These are phyloP conservation scores for Hucho hucho DNA, from an alignment of 2,113 vertebrate species.

Conservation along the genomic window DNA sequence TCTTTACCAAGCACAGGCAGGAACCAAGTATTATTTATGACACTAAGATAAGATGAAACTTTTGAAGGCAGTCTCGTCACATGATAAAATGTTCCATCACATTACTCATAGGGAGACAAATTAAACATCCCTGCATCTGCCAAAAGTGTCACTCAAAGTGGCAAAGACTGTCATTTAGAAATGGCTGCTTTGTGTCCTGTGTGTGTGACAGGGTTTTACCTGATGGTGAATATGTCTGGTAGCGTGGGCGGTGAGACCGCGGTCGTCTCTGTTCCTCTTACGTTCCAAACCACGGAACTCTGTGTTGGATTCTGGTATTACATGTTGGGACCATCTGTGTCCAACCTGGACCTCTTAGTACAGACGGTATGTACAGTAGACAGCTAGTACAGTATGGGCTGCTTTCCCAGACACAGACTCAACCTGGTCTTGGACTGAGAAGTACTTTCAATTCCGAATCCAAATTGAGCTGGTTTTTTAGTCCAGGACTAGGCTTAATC, in stretches of 20 bases:
- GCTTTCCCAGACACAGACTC: too few relatives aligned
- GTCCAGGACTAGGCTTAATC: too few relatives aligned
- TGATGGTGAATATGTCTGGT: conserved; percentile 66
- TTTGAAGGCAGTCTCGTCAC: background rate
- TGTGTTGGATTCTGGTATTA: conserved; percentile 76
- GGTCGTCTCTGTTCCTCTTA: conserved; percentile 50
- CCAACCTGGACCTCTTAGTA: conserved; percentile 64
- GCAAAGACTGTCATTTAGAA: too few relatives aligned
- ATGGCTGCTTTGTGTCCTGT: background rate
- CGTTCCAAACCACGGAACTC: conserved; percentile 24
- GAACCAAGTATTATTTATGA: too few relatives aligned
- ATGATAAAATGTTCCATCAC: background rate
- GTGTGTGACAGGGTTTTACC: conserved; percentile 60
- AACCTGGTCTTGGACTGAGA: too few relatives aligned
- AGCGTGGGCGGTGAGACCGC: conserved; percentile 48
- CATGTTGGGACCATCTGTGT: conserved; percentile 71
- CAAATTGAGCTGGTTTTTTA: too few relatives aligned
- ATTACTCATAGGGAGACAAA: too few relatives aligned
- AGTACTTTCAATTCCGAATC: too few relatives aligned
- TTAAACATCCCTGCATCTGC: too few relatives aligned
- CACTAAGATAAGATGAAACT: background rate
- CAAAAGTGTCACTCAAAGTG: too few relatives aligned
- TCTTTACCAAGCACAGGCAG: too few relatives aligned
- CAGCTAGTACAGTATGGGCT: background rate
- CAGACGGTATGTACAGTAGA: conserved; percentile 46